phyloP scores from a whole-genome alignment of 2,888 invertebrate genomes.

The Agriopis aurantiaria region DNA sequence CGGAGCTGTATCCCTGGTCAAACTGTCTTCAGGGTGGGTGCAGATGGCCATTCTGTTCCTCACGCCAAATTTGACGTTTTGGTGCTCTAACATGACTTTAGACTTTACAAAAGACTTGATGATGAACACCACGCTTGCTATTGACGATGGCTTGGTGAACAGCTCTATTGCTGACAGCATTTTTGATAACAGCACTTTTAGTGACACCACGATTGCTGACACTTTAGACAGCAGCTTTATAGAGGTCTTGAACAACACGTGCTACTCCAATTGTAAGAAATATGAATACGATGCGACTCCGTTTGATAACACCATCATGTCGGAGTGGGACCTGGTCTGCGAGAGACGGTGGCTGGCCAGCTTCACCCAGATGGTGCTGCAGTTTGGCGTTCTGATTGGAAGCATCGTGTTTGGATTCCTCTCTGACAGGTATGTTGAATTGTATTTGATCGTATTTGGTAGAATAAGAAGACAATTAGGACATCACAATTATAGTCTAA shows the following conservation, averaged over 20 bases:
- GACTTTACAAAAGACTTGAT: background rate
- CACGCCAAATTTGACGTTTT: slow-evolving; percentile 87
- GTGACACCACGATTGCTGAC: slow-evolving; percentile 59
- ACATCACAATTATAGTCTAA: background rate
- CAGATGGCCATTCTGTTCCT: slow-evolving; percentile 91
- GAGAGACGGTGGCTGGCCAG: slow-evolving; percentile 88
- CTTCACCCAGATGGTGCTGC: slow-evolving; percentile 90
- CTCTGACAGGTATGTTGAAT: slow-evolving; percentile 88
- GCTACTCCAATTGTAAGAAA: slow-evolving; percentile 82
- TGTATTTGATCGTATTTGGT: background rate
- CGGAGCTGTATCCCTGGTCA: slow-evolving; percentile 88
- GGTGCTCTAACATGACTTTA: slow-evolving; percentile 65
- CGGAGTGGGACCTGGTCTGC: slow-evolving; percentile 92
- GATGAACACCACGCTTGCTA: background rate
- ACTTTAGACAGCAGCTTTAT: background rate
- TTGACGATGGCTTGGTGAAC: background rate
- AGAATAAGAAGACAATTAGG: background rate
- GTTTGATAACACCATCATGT: slow-evolving; percentile 90
- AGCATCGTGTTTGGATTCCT: slow-evolving; percentile 90
- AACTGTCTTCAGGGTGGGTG: slow-evolving; percentile 92
- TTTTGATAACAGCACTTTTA: background rate
- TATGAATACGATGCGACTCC: slow-evolving; percentile 87
- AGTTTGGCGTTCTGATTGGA: slow-evolving; percentile 91
- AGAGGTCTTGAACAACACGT: slow-evolving; percentile 61
- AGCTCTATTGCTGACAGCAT: slow-evolving; percentile 58